phyloP scores from a whole-genome alignment of 2,888 invertebrate genomes.

The Harpalus rufipes region DNA sequence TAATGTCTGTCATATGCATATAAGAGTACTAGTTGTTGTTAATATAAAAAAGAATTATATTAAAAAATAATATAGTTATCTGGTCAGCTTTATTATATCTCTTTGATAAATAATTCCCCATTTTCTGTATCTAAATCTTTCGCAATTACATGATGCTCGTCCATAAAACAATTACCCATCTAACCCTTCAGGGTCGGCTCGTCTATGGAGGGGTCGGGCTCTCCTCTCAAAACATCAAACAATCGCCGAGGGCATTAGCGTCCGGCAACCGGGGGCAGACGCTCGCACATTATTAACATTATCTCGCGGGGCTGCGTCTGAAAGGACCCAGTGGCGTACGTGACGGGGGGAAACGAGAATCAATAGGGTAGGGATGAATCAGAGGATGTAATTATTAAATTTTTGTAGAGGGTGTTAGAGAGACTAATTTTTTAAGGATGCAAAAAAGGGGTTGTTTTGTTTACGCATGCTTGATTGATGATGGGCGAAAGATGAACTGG shows the following conservation, averaged over 20 bases:
- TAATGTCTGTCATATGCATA: too few relatives aligned
- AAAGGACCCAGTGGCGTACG: slow-evolving; percentile 51
- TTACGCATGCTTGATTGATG: neutral
- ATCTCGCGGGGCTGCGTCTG: slow-evolving; percentile 48
- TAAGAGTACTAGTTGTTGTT: too few relatives aligned
- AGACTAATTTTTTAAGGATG: slow-evolving; percentile 11
- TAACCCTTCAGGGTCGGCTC: slow-evolving; percentile 42
- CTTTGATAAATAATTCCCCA: neutral
- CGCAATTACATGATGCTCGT: slow-evolving; percentile 38
- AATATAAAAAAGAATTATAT: too few relatives aligned
- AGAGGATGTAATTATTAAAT: slow-evolving; percentile 31
- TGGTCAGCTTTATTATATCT: neutral
- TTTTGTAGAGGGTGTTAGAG: slow-evolving; percentile 18
- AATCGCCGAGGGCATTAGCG: slow-evolving; percentile 49
- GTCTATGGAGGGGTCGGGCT: neutral
- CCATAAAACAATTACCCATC: slow-evolving; percentile 55
- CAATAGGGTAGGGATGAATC: slow-evolving; percentile 27
- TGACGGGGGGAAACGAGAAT: neutral
- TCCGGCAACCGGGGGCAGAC: neutral
- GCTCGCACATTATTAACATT: slow-evolving; percentile 53
- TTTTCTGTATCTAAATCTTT: slow-evolving; percentile 1
- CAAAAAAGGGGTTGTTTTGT: slow-evolving; percentile 1
- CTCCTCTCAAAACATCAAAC: slow-evolving; percentile 47
- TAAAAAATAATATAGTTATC: too few relatives aligned
- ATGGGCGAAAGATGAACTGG: neutral